Conservation (phyloP, 2,797 vertebrate species). For the Ataeniobius toweri region DNA sequence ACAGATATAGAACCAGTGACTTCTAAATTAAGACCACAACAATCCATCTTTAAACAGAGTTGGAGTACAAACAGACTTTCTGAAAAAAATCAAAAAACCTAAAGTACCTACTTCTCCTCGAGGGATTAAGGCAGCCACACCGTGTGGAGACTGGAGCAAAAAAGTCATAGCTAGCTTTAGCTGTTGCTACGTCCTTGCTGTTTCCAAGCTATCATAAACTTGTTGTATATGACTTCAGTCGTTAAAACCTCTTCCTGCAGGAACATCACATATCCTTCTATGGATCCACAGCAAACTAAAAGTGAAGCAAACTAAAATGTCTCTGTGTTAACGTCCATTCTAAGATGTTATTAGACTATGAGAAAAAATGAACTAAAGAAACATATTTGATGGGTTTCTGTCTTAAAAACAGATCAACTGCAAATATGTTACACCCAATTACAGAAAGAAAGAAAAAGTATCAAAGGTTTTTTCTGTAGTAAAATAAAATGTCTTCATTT, state of each 20-base stretch:
- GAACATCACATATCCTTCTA: neutral
- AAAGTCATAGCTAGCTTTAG: neutral
- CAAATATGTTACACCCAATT: slow-evolving; percentile 11
- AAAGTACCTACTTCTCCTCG: no score
- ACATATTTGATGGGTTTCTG: neutral
- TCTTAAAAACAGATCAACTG: neutral
- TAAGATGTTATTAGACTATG: neutral
- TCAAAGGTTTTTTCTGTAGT: neutral
- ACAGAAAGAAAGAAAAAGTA: neutral
- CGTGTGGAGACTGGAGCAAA: neutral
- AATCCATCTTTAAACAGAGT: no score
- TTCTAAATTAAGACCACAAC: no score
- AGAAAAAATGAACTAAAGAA: neutral
- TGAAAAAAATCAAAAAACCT: no score
- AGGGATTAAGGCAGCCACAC: no score
- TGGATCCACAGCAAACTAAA: neutral
- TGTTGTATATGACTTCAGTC: neutral
- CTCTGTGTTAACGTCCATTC: neutral
- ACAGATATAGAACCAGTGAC: no score
- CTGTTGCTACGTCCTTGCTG: neutral
- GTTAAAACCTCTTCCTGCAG: neutral
- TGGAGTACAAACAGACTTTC: no score
- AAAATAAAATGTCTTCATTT: neutral
- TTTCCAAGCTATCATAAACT: neutral
- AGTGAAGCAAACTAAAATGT: no score